phyloP scores from a whole-genome alignment of 2,888 invertebrate genomes.

The Macaria notata region DNA sequence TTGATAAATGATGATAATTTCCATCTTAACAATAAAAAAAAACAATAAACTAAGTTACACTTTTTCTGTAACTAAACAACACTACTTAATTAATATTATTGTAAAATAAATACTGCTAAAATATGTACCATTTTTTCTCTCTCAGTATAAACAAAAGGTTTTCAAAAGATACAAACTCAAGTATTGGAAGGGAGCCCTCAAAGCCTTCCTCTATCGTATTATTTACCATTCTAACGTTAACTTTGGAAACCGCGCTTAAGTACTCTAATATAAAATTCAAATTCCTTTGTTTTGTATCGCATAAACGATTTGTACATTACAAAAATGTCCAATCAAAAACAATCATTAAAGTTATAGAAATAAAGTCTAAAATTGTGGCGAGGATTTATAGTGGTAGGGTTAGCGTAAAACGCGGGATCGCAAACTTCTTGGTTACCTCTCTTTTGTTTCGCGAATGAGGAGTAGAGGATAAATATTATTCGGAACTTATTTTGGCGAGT shows the following conservation, averaged over 20 bases:
- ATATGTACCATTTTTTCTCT: too few relatives aligned
- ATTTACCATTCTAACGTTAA: constrained; percentile 21
- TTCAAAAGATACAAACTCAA: constrained; percentile 31
- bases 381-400: constrained; percentile 24
- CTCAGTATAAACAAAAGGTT: constrained; percentile 14
- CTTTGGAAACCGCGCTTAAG: constrained; percentile 30
- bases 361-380: constrained; percentile 38
- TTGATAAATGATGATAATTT: too few relatives aligned
- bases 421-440: constrained; percentile 57
- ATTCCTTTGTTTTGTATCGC: constrained; percentile 33
- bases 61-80: too few relatives aligned
- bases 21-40: too few relatives aligned
- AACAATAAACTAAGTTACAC: too few relatives aligned
- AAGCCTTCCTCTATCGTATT: constrained; percentile 27
- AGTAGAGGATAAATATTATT: constrained; percentile 68
- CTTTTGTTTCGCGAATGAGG: constrained; percentile 62
- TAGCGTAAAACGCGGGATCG: constrained; percentile 38
- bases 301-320: constrained; percentile 35
- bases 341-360: constrained; percentile 13
- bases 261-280: constrained; percentile 31
- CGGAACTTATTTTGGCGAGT: constrained; percentile 57
- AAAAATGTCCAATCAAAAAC: constrained; percentile 19
- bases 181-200: constrained; percentile 28
- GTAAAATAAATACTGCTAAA: too few relatives aligned
- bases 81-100: too few relatives aligned